Conservation (phyloP, 2,797 vertebrate species). For the Echiichthys vipera region DNA sequence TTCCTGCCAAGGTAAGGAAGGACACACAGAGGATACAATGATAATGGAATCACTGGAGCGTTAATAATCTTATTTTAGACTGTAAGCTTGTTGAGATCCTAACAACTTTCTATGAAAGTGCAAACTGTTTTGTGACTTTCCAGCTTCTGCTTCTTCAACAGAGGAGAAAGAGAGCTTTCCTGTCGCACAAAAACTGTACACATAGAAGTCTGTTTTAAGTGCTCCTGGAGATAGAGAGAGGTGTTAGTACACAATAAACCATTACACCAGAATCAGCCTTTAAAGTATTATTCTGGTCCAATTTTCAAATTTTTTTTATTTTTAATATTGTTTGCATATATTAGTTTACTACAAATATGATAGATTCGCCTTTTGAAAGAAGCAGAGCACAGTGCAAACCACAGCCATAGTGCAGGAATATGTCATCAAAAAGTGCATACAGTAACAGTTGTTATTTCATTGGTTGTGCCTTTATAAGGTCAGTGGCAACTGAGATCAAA, state of each 20-base stretch:
- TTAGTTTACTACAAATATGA: neutral
- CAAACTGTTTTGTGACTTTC: constrained; percentile 19
- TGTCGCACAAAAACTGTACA: neutral
- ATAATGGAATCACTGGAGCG: constrained; percentile 66
- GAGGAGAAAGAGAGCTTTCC: neutral
- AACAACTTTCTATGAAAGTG: constrained; percentile 48
- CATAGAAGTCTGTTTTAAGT: neutral
- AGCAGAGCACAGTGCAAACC: no score
- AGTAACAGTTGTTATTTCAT: no score
- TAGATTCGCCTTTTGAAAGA: no score
- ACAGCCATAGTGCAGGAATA: no score
- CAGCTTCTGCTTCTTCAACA: neutral
- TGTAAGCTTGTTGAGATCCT: constrained; percentile 65
- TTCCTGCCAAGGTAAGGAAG: constrained; percentile 91
- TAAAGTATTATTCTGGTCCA: neutral
- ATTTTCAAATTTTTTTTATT: no score
- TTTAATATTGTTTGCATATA: no score
- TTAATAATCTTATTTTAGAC: constrained; percentile 66
- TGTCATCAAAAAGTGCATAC: no score
- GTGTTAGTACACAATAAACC: neutral
- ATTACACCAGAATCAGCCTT: neutral
- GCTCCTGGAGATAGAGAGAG: neutral
- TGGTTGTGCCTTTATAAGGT: no score
- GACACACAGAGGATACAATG: constrained; percentile 53
- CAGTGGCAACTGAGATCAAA: no score